Evolutionary conservation across 2,113 vertebrate species (phyloP).

Genomic region (Zapornia atra): DNA sequence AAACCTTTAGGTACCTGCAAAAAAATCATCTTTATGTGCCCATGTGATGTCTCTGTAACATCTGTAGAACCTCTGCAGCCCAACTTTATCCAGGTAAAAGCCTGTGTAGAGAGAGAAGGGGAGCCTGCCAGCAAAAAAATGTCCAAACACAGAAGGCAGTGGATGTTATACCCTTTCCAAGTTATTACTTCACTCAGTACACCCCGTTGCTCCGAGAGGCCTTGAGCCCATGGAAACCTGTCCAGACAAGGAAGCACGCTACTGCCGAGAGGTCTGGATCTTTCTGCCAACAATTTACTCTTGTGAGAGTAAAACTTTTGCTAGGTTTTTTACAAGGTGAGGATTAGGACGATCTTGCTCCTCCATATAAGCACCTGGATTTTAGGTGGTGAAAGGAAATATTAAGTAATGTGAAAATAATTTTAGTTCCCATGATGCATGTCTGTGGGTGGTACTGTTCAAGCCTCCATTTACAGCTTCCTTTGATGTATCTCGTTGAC

Average conservation of each 20-base stretch:
- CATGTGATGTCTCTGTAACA: background rate
- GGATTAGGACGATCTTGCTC: background rate
- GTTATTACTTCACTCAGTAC: constrained; percentile 25
- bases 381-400: constrained; percentile 29
- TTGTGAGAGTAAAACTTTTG: background rate
- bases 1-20: background rate
- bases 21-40: background rate
- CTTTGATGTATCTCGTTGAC: background rate
- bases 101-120: background rate
- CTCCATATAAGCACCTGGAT: constrained; percentile 10
- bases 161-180: constrained; percentile 7
- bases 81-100: background rate
- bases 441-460: constrained; percentile 9
- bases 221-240: background rate
- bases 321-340: constrained; percentile 38
- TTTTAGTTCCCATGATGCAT: background rate
- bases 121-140: background rate
- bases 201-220: background rate
- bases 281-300: background rate
- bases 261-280: background rate
- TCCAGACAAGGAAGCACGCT: background rate
- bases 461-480: background rate
- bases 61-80: background rate
- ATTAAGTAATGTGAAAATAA: constrained; percentile 19
- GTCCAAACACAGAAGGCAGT: background rate